Evolutionary conservation across 2,797 vertebrate genomes (phyloP), one percentile per base, ranked within the genome.

Genomic region (Parauchenoglanis ngamensis): DNA sequence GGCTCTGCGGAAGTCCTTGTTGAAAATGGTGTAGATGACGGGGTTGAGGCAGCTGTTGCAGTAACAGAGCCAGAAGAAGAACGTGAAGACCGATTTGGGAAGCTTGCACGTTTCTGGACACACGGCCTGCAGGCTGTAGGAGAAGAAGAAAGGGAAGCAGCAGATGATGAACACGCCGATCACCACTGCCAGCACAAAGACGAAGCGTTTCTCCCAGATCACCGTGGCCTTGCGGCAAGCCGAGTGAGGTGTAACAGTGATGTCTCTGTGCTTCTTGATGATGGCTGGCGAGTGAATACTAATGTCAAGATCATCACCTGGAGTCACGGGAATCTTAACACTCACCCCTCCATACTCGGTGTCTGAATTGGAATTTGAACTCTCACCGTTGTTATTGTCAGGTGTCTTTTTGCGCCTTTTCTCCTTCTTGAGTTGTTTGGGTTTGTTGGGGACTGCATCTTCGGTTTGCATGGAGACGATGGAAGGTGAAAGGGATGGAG

Each of bases 131-230:
- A 99, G 96, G 78, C 97, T 98, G 92, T 99, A 98, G 88, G 97
- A 97, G 92, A 99, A 98, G 94, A 99, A 99, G 94, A 99, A 99
- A 0, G 98, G 98, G 93, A 99, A 99, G 98, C 98, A 99, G 91
- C 98, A 99, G 87, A 98, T 92, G 57, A 99, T 94, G 4, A 99
- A 99, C 8, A 97, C 97, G 0, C 98, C 98, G 0, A 99, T 98
- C 88, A 99, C 97, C 90, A 99, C 98, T 0, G 98, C 97, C 91
- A 98, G 88, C 13, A 99, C 98, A 0, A 98, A 97, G 78, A 98
- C 98, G 94, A 99, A 98, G 0, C 98, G 95, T 59, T 97, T 98
- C 93, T 99, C 98, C 65, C 97, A 92, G 92, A 96, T 98, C 85
- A 97, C 94, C 94, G 97, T 97, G 0, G 96, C 94, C 94, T 97